phyloP scores from a whole-genome alignment of 2,113 vertebrate genomes.

The Bubo scandiacus region DNA sequence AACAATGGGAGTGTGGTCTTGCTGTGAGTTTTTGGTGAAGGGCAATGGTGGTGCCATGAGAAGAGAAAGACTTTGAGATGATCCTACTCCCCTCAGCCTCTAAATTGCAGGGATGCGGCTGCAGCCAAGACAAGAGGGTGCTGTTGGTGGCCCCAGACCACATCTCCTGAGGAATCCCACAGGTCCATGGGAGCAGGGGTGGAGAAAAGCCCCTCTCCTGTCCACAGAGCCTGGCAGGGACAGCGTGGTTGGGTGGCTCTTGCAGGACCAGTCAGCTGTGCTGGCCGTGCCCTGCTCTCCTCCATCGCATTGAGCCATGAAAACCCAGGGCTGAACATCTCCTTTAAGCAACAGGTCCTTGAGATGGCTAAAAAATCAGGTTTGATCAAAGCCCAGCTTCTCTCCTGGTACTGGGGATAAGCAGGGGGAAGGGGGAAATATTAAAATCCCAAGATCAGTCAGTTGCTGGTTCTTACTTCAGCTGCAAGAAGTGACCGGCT shows the following conservation, averaged over 20 bases:
- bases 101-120: neutral
- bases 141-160: neutral
- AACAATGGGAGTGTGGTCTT: accelerated
- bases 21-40: neutral
- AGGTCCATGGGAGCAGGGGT: neutral
- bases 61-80: neutral
- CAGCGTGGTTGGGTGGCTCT: accelerated
- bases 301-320: accelerated
- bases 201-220: neutral
- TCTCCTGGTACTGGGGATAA: neutral
- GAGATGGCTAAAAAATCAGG: neutral
- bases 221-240: neutral
- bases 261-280: neutral
- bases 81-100: too few species aligned
- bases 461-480: neutral
- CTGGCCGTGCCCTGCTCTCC: neutral
- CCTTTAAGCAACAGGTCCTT: neutral
- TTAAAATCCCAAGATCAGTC: conserved; percentile 30
- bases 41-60: neutral
- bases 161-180: neutral
- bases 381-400: conserved; percentile 2
- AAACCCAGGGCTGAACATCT: neutral
- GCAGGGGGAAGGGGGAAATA: conserved; percentile 11
- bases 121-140: accelerated
- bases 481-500: conserved; percentile 7